Percentiles rank a stretch among this genome's conserved stretches.
These are phyloP conservation scores for Dryobota labecula DNA, from an alignment of 2,888 invertebrate genomes.

Conservation along the genomic window DNA sequence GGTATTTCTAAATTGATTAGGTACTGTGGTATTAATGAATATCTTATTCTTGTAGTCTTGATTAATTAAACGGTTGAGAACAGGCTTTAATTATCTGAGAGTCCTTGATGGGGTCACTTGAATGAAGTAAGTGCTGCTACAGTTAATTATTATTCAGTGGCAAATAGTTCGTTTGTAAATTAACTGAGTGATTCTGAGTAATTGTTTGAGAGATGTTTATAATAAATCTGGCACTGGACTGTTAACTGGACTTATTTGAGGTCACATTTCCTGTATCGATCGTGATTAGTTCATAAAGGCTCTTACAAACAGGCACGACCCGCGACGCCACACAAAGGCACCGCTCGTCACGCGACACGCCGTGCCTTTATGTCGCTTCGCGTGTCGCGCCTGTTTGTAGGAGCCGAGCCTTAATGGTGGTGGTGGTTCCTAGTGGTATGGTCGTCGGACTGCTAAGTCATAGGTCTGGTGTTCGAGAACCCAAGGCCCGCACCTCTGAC, in stretches of 20 bases:
- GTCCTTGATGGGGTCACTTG: constrained; percentile 62
- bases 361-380: no score
- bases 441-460: no score
- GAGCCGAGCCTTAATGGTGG: no score
- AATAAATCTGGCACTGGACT: constrained; percentile 51
- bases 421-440: no score
- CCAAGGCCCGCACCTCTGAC: no score
- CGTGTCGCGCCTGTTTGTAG: no score
- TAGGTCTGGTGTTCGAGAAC: no score
- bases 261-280: background rate
- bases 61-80: constrained; percentile 66
- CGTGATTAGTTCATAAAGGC: background rate
- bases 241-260: background rate
- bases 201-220: constrained; percentile 5
- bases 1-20: constrained; percentile 32
- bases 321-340: no score
- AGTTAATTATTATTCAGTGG: constrained; percentile 68
- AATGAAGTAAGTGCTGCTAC: constrained; percentile 55
- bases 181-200: constrained; percentile 60
- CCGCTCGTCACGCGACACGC: no score
- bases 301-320: no score
- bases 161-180: constrained; percentile 57
- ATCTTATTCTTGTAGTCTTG: constrained; percentile 47
- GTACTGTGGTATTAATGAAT: constrained; percentile 33
- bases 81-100: constrained; percentile 64